These are phyloP conservation scores for Ashinkailepas kermadecensis DNA, from an alignment of 2,888 invertebrate genomes.

Conservation along the genomic window DNA sequence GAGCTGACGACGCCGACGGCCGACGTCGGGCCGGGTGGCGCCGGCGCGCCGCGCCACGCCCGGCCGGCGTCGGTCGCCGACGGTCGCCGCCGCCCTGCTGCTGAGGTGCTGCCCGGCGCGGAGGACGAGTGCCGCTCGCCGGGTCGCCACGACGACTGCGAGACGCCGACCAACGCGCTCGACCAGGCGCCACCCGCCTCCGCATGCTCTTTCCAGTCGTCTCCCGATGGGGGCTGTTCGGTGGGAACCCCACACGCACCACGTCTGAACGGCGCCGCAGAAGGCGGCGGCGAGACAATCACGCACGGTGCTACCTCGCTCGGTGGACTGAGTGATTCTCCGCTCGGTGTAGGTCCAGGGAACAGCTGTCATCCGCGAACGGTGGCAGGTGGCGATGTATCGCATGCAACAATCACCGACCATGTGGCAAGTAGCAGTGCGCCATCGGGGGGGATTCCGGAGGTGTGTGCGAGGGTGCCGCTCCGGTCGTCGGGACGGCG, in stretches of 20 bases:
- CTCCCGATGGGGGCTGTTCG: neutral
- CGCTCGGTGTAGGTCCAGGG: neutral
- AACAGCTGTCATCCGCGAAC: neutral
- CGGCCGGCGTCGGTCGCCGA: no score
- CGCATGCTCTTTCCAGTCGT: neutral
- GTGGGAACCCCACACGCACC: no score
- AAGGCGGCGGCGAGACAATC: no score
- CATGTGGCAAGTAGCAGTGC: no score
- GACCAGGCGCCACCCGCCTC: neutral
- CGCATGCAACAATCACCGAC: no score
- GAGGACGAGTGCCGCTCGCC: neutral
- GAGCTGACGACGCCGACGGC: neutral
- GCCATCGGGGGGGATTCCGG: no score
- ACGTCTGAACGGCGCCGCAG: no score
- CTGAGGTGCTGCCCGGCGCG: neutral
- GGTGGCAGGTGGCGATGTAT: no score
- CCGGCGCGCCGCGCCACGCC: constrained; percentile 5
- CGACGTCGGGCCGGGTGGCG: neutral
- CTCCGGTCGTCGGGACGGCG: no score
- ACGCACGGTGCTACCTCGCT: no score
- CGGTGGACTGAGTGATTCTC: neutral
- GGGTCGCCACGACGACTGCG: constrained; percentile 24
- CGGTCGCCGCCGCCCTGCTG: no score
- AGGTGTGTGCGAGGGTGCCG: no score
- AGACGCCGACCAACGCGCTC: neutral